A percentile compares a stretch with the other conserved stretches of the same genome.
These are phyloP conservation scores for Orius laevigatus DNA, from an alignment of 1,140 invertebrate species.

Conservation along the genomic window DNA sequence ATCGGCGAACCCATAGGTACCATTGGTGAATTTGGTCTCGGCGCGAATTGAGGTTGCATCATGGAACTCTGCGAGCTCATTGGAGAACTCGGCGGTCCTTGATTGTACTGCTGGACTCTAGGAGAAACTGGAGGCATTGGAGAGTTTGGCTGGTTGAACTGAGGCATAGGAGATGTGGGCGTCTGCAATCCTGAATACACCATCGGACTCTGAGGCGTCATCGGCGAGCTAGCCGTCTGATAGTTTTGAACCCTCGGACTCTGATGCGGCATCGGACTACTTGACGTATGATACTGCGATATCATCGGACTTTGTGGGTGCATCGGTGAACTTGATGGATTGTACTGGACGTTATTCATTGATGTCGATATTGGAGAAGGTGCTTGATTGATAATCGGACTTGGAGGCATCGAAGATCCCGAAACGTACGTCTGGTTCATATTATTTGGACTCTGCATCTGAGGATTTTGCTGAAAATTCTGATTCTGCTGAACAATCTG, in stretches of 20 bases:
- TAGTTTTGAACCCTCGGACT: conserved; percentile 14
- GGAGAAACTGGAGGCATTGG: conserved; percentile 27
- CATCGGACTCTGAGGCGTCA: conserved; percentile 19
- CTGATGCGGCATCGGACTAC: conserved; percentile 35
- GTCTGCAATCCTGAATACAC: conserved; percentile 17
- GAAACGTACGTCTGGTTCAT: conserved; percentile 19
- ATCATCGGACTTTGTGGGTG: conserved; percentile 28
- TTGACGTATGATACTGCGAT: conserved; percentile 33
- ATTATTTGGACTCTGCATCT: conserved; percentile 22
- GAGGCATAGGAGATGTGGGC: conserved; percentile 31
- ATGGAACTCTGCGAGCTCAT: conserved; percentile 7
- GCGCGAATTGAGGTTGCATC: conserved; percentile 20
- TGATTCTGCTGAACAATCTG: conserved; percentile 7
- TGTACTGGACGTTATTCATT: conserved; percentile 22
- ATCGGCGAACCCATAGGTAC: conserved; percentile 36
- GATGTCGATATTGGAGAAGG: conserved; percentile 9
- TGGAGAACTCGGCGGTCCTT: conserved; percentile 34
- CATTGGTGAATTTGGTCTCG: conserved; percentile 30
- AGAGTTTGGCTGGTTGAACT: conserved; percentile 28
- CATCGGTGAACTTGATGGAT: conserved; percentile 31
- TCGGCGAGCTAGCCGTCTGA: conserved; percentile 14
- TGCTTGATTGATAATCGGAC: conserved; percentile 26
- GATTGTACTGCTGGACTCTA: conserved; percentile 19
- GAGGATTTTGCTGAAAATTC: conserved; percentile 6
- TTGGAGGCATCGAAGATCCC: conserved; percentile 30